Evolutionary conservation across 2,113 vertebrate species (phyloP), one percentile per base, ranked within the genome.

Genomic region (Centropus bengalensis): DNA sequence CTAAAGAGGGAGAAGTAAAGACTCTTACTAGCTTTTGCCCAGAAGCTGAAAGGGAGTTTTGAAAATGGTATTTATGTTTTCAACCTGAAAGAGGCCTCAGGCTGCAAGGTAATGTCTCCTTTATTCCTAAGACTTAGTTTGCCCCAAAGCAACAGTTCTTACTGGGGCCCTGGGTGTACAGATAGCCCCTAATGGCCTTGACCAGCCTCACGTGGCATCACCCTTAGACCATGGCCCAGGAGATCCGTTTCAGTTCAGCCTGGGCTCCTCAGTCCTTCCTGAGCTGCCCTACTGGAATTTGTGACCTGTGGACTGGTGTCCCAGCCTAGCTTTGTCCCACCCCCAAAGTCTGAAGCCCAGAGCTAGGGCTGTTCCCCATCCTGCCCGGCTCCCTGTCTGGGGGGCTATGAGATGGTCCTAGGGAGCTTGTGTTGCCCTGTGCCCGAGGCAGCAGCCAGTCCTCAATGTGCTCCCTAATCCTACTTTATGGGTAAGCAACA

Each of bases 271-370:
- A 7, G 27, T 55, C 5, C 38, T 70, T 16, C 32, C 27, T 51
- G 38, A 64, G 44, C 10, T 56, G 45, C 23, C 52, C 14, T 21
- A 1, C 5, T 26, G 11, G 73, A 18, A 4, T 18, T 14, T 83
- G 40, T 82, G 40, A 24, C 21, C 27, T 28, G 19, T 4, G 45
- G 27, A 12, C 5, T 10, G 12, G 8, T 63, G 42, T 30, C 22
- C 30, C 5, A 3, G 36, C 7, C 23, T 8, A 45, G n/a, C 44
- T 17, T 49, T 32, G 58, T 7, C 6, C 33, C 0, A 0, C 55
- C 7, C 42, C 28, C 4, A 18, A 16, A 28, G 8, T 10, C 45
- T 36, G 40, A 20, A 40, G 15, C 16, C 49, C 17, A 45, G 63
- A 47, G 59, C 30, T 28, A 17, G 32, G 28, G 15, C 10, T 76